These are phyloP conservation scores for Proteles cristata DNA, from an alignment of 2,113 vertebrate genomes.

Conservation along the genomic window DNA sequence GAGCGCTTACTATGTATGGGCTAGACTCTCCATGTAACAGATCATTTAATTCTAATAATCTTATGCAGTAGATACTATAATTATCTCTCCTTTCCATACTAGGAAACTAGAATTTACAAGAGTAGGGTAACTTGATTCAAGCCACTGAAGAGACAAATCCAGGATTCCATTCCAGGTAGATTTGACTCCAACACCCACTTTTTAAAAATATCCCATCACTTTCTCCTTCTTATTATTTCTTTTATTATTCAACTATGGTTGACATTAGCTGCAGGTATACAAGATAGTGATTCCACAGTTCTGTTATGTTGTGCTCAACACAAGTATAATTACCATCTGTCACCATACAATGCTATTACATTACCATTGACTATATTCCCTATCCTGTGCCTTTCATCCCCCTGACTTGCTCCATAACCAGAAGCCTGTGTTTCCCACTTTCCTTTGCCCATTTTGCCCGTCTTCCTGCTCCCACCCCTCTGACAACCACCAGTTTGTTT, in stretches of 20 bases:
- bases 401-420: neutral
- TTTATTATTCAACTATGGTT: neutral
- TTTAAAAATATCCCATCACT: neutral
- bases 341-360: neutral
- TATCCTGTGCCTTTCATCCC: neutral
- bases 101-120: neutral
- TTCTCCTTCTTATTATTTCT: neutral
- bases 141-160: neutral
- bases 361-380: neutral
- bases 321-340: neutral
- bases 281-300: neutral
- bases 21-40: neutral
- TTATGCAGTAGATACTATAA: neutral
- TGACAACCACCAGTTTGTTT: neutral
- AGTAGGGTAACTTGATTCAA: conserved; percentile 5
- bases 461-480: neutral
- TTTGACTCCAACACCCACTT: neutral
- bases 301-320: neutral
- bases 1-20: neutral
- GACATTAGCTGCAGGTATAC: neutral
- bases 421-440: neutral
- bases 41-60: conserved; percentile 24
- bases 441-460: neutral
- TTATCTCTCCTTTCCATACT: neutral
- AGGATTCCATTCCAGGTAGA: neutral